phyloP scores from a whole-genome alignment of 2,113 vertebrate genomes.

The Opisthocomus hoazin region DNA sequence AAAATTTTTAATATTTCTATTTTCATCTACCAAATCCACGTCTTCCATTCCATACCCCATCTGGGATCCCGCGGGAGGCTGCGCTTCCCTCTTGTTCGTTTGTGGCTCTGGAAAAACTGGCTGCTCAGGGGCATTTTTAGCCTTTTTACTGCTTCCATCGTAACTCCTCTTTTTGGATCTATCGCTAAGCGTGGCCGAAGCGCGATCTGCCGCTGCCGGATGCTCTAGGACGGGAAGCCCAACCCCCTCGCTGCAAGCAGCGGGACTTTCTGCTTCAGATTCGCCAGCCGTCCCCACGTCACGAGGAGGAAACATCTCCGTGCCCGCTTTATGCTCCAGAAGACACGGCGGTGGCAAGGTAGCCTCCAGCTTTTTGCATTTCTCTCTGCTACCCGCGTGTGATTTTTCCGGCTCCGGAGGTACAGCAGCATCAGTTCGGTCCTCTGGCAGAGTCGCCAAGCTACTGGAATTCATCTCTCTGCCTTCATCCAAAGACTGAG shows the following conservation, averaged over 20 bases:
- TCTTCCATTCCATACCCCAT: neutral
- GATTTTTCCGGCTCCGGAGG: neutral
- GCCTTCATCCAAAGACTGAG: neutral
- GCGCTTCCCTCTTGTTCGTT: neutral
- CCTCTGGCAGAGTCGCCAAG: accelerated
- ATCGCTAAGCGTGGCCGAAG: neutral
- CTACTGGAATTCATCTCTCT: neutral
- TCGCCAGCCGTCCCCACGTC: neutral
- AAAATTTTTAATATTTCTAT: constrained; percentile 70
- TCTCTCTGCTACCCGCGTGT: neutral
- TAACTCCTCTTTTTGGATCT: constrained; percentile 4
- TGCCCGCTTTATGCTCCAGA: neutral
- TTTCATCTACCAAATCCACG: constrained; percentile 61
- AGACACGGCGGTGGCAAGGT: neutral
- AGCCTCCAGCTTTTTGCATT: neutral
- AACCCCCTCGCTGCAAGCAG: neutral
- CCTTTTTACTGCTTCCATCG: constrained; percentile 46
- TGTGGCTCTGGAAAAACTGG: neutral
- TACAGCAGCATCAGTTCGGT: neutral
- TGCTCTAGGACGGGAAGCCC: neutral
- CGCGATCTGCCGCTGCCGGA: neutral
- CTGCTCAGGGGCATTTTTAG: constrained; percentile 3
- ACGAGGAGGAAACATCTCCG: neutral
- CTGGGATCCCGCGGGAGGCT: neutral
- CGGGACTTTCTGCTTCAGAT: neutral